These are phyloP conservation scores for Oreamnos americanus DNA, from an alignment of 2,113 vertebrate genomes.

Conservation along the genomic window DNA sequence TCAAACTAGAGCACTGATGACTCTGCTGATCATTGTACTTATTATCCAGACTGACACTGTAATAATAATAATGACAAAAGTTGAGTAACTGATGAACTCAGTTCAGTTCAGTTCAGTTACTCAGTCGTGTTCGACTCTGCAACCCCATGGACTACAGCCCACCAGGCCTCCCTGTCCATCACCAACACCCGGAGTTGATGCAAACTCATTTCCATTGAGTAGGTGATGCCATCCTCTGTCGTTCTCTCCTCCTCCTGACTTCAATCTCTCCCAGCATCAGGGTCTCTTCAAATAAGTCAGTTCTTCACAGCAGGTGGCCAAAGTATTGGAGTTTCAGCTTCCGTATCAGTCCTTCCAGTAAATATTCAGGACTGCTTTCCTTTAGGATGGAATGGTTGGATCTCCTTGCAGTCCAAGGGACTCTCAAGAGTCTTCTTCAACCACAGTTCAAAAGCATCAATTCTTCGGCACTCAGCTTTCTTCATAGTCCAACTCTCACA, in stretches of 20 bases:
- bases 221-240: not conserved
- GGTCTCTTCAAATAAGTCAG: not conserved
- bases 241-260: not conserved
- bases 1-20: not conserved
- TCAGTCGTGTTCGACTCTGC: not conserved
- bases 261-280: not conserved
- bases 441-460: not conserved
- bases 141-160: not conserved
- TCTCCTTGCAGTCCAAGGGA: not conserved
- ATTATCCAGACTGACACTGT: not conserved
- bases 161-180: not conserved
- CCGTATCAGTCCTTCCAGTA: not conserved
- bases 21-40: not conserved
- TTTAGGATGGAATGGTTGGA: not conserved
- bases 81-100: not conserved
- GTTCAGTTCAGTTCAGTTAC: not conserved
- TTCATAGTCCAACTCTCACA: not conserved
- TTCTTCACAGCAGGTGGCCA: not conserved
- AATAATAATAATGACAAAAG: not conserved
- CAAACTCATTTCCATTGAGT: not conserved
- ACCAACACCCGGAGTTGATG: not conserved
- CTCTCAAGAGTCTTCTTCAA: not conserved
- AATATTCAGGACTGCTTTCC: not conserved
- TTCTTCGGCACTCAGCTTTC: not conserved
- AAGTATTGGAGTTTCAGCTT: not conserved